Conservation (phyloP, 2,113 vertebrate species). For the Mesoclemmys tuberculata region DNA sequence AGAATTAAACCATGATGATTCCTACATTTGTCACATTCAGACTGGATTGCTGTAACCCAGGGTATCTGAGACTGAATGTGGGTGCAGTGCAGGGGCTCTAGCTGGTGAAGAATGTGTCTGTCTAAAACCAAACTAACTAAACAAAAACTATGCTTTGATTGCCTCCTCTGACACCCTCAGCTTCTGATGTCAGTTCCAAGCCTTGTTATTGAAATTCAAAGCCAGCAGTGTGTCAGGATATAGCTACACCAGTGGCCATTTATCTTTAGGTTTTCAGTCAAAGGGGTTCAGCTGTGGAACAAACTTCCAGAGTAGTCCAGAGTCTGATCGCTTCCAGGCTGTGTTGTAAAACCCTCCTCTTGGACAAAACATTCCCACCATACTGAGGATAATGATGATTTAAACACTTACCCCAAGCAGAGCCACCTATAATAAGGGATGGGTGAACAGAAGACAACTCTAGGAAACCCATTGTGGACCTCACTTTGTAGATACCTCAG, state of each 20-base stretch:
- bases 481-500: background rate
- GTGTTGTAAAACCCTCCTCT: background rate
- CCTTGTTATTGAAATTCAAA: background rate
- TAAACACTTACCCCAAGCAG: background rate
- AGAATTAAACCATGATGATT: background rate
- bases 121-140: background rate
- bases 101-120: background rate
- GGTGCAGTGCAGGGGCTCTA: background rate
- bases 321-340: background rate
- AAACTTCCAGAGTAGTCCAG: background rate
- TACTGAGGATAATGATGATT: background rate
- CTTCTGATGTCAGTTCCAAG: background rate
- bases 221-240: background rate
- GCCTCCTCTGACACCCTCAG: background rate
- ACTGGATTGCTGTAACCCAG: background rate
- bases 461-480: background rate
- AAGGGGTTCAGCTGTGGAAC: background rate
- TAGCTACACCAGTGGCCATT: background rate
- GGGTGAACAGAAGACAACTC: background rate
- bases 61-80: too few relatives aligned
- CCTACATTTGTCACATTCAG: rapidly evolving
- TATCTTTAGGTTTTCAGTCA: background rate
- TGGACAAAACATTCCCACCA: background rate
- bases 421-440: background rate
- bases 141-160: background rate